These are phyloP conservation scores for Platygyra sinensis DNA, from an alignment of 64 coral and sea anemone genomes.

Conservation along the genomic window DNA sequence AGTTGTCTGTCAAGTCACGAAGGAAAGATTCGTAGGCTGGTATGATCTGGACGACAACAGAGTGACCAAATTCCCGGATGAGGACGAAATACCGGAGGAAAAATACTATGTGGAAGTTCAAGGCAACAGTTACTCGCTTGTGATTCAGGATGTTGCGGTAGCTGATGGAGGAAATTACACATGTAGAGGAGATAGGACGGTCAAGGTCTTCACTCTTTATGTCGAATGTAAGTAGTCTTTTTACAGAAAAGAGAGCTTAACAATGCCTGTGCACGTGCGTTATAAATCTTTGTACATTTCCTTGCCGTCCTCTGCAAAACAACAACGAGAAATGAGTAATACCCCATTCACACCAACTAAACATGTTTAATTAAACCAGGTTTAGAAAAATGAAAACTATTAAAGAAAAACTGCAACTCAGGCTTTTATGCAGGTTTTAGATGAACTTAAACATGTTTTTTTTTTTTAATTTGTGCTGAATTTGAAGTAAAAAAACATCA, in stretches of 20 bases:
- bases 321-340: too few species aligned
- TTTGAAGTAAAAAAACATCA: too few species aligned
- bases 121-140: slow-evolving; percentile 27
- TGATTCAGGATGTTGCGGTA: slow-evolving; percentile 55
- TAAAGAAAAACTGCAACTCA: too few species aligned
- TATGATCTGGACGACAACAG: slow-evolving; percentile 46
- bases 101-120: slow-evolving; percentile 14
- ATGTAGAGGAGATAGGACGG: slow-evolving; percentile 47
- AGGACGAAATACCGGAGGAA: slow-evolving; percentile 20
- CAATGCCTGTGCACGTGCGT: too few species aligned
- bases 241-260: neutral
- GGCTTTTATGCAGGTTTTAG: too few species aligned
- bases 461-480: too few species aligned
- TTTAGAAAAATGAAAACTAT: too few species aligned
- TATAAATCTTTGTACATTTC: too few species aligned
- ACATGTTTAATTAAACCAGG: too few species aligned
- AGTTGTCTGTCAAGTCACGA: slow-evolving; percentile 42
- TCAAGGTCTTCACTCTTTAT: slow-evolving; percentile 58
- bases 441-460: too few species aligned
- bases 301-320: too few species aligned
- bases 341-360: too few species aligned
- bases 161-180: slow-evolving; percentile 80
- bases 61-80: slow-evolving; percentile 11
- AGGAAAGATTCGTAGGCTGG: slow-evolving; percentile 68
- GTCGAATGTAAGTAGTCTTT: slow-evolving; percentile 81